These are phyloP conservation scores for Ctenosaura bakeri DNA, from an alignment of 2,797 vertebrate genomes.

Conservation along the genomic window DNA sequence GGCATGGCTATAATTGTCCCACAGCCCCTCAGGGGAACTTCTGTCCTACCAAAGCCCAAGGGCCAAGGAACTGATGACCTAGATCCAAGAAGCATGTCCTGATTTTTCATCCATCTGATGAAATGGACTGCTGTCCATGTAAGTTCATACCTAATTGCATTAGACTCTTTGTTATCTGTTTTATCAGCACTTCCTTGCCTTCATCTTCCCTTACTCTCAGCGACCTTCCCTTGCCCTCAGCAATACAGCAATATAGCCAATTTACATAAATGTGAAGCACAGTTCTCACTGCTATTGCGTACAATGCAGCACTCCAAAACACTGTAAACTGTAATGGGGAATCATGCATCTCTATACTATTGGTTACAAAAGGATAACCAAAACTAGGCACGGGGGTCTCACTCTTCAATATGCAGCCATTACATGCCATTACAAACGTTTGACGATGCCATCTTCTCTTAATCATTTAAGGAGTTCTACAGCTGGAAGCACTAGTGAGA, in stretches of 20 bases:
- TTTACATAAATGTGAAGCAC: background rate
- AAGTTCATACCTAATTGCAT: too few species aligned
- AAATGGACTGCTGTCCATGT: too few species aligned
- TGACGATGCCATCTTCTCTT: background rate
- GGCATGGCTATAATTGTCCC: too few species aligned
- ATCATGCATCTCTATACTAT: background rate
- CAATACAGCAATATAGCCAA: background rate
- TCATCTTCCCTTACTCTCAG: background rate
- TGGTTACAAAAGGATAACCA: background rate
- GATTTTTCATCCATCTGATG: background rate
- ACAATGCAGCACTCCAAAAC: background rate
- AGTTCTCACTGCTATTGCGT: background rate
- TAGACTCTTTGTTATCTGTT: too few species aligned
- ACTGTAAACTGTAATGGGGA: background rate
- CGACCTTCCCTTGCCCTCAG: background rate
- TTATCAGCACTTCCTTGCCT: background rate
- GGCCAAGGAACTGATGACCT: too few species aligned
- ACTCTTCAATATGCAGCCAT: background rate
- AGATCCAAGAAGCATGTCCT: background rate
- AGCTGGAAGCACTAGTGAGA: background rate
- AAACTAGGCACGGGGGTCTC: background rate
- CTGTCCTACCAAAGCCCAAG: too few species aligned
- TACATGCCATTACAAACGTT: too few species aligned
- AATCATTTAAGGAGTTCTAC: too few species aligned
- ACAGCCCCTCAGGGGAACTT: too few species aligned